Evolutionary conservation across 1,140 invertebrate species (phyloP), one percentile per base, ranked within the genome.

Genomic region (Temnothorax nylanderi): DNA sequence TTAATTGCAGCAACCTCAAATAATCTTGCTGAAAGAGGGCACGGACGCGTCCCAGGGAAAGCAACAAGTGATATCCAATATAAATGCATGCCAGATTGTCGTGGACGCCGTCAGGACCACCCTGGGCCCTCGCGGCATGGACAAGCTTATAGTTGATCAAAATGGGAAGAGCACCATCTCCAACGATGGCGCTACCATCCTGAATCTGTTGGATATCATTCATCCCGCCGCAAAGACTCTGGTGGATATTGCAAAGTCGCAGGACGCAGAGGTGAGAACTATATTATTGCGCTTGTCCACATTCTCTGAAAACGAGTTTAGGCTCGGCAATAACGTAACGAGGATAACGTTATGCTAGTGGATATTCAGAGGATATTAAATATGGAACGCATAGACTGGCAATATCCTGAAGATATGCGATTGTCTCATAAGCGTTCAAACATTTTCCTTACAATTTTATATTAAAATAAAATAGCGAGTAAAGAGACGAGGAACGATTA

Each of bases 101-200:
- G 98, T 98, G 26, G 99, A 99, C 96, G 98, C 99, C 75, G 98
- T 99, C 47, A 96, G 99, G 62, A 99, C 99, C 21, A 99, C 99
- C 3, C 96, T 99, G 11, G 99, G 99, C 85, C 99, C 99, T 64
- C 97, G 99, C 49, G 99, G 99, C 51, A 99, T 99, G 99, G 99
- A 99, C 95, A 99, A 99, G 95, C 96, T 99, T 34, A 99, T 99
- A 92, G 99, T 99, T 2, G 97, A 99, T 94, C 95, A 96, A 80
- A 97, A 97, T 90, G 98, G 98, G 3, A 98, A 98, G 95, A 97
- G 98, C 0, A 99, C 99, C 0, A 99, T 99, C 91, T 99, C 99
- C 1, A 99, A 99, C 95, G 99, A 99, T 96, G 99, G 99, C 34
- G 99, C 99, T 8, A 99, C 99, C 18, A 99, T 99, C 88, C 97